Base-by-base conservation (phyloP, 2,113 vertebrate genomes). In the Xiphias gladius region DNA sequence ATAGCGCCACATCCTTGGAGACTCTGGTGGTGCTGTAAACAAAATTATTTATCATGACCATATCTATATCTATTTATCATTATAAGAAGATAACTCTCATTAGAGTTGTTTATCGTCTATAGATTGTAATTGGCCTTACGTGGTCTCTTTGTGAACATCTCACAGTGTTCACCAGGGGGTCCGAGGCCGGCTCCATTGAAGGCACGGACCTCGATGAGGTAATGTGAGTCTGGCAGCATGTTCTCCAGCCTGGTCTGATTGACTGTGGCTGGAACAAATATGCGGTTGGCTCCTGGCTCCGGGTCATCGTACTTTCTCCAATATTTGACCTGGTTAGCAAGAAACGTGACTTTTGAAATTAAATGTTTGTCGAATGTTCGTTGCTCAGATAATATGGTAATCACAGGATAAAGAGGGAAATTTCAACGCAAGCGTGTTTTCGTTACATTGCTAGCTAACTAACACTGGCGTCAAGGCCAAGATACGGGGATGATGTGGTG, bases 151-250 rank as follows among this genome's bases (percentile, higher is more conserved):
- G 98, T 99, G 89, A 95, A 94, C 84, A 98, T 94, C 84, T 97
- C 96, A 0, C 96, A 95, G 89, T 94, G 94, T 26, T 94, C 95
- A 48, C 97, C 98, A 14, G 97, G 95, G 7, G 98, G 98, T 1
- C 98, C 98, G 11, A 97, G 95, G 0, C 98, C 98, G 0, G 97
- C 97, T 30, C 97, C 97, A 1, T 99, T 99, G 86, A 96, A 98
- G 37, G 98, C 97, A 28, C 96, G 96, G 35, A 99, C 97, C 89
- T 99, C 97, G 2, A 98, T 96, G n/a, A 97, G 95, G 92, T 99
- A 99, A 73, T 96, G 96, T 0, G 97, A 96, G 73, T 99, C 96
- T 0, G 98, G 97, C 77, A 97, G 95, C 89, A 99, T 96, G 90
- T 98, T 98, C 94, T 99, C 97, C 78, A 99, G 83, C 68, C 96